Conservation (phyloP, 2,113 vertebrate genomes). For the Edolisoma coerulescens region DNA sequence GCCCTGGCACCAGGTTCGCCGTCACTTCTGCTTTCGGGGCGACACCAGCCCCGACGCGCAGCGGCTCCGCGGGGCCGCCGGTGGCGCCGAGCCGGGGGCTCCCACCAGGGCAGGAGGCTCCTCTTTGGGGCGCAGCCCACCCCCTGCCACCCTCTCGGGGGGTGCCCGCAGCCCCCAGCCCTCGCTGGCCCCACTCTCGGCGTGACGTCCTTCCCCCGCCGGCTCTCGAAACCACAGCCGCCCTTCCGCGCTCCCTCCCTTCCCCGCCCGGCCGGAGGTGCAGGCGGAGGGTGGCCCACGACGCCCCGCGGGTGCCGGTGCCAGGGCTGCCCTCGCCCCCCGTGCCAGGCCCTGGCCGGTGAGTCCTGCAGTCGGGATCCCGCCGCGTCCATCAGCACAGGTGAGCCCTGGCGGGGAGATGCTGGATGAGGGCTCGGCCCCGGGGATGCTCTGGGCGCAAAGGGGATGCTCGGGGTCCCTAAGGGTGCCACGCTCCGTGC, state of each 20-base stretch:
- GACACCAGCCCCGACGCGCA: not conserved
- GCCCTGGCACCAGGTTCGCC: not conserved
- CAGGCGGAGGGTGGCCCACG: not conserved
- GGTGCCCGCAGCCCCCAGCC: not conserved
- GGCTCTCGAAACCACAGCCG: not conserved
- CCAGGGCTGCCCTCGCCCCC: not conserved
- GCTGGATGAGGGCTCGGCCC: accelerated
- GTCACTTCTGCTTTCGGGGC: not conserved
- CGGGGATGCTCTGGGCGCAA: not conserved
- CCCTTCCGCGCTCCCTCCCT: not conserved
- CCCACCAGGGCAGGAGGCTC: not conserved
- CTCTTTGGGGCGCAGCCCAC: not conserved
- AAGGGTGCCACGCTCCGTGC: not conserved
- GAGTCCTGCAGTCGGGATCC: not conserved
- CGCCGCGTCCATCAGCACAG: accelerated
- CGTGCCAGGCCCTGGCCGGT: not conserved
- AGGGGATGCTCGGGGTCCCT: not conserved
- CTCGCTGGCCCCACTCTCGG: not conserved
- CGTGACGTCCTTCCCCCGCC: not conserved
- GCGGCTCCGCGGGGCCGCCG: not conserved
- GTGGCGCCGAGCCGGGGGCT: not conserved
- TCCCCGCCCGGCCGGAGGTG: not conserved
- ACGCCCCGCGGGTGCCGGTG: not conserved
- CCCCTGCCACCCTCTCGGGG: not conserved
- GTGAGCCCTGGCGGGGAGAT: not conserved